phyloP scores from a whole-genome alignment of 2,888 invertebrate genomes.

The Machimus atricapillus region DNA sequence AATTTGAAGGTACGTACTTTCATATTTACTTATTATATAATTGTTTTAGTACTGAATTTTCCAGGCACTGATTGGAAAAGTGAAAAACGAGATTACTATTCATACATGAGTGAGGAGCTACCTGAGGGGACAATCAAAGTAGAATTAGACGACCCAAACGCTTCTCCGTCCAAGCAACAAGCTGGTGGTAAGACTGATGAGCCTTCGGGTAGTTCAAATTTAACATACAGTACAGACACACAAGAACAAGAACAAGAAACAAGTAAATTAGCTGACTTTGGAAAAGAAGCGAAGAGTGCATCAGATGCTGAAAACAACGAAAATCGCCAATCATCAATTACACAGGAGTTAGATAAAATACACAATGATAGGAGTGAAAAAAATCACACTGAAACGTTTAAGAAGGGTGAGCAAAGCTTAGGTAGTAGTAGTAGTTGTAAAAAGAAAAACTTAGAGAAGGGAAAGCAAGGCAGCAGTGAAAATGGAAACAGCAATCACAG shows the following conservation, averaged over 20 bases:
- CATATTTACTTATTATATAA: too few relatives aligned
- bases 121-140: background rate
- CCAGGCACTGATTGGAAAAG: conserved; percentile 55
- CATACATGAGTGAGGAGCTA: background rate
- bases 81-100: conserved; percentile 2
- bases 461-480: background rate
- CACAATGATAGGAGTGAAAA: background rate
- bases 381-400: background rate
- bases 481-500: background rate
- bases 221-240: background rate
- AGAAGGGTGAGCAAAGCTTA: background rate
- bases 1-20: conserved; percentile 55
- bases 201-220: conserved; percentile 3
- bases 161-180: background rate
- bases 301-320: background rate
- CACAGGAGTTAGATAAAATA: background rate
- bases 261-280: background rate
- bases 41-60: background rate
- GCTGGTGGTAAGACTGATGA: background rate
- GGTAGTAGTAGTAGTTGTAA: background rate
- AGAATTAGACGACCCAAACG: background rate
- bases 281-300: background rate
- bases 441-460: background rate
- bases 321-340: background rate
- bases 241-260: conserved; percentile 29